Evolutionary conservation across 2,113 vertebrate species (phyloP).

Genomic region (Strix uralensis): DNA sequence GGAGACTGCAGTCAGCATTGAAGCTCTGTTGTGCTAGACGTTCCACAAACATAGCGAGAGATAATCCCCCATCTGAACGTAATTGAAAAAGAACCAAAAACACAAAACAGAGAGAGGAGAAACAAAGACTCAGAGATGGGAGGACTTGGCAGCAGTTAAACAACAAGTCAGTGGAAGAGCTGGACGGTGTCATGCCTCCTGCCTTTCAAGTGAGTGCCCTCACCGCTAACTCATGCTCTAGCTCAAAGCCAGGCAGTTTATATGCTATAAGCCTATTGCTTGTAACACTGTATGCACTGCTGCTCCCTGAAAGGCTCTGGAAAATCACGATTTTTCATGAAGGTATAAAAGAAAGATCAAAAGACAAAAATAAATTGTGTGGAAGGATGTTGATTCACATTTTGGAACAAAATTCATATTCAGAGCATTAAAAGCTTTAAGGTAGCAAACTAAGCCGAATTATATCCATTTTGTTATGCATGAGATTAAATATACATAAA

Average conservation of each 20-base stretch:
- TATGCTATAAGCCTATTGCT: neutral
- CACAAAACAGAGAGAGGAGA: neutral
- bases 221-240: neutral
- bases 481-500: neutral
- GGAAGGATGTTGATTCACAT: neutral
- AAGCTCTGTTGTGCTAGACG: neutral
- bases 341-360: neutral
- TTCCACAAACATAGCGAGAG: slow-evolving; percentile 50
- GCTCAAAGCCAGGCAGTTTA: neutral
- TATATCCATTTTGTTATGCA: neutral
- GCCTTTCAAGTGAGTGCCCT: neutral
- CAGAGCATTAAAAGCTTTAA: neutral
- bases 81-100: slow-evolving; percentile 38
- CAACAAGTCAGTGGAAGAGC: neutral
- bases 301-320: neutral
- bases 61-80: slow-evolving; percentile 44
- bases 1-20: neutral
- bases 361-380: neutral
- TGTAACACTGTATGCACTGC: neutral
- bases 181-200: neutral
- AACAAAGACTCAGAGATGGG: neutral
- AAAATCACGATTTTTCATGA: neutral
- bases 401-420: neutral
- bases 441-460: neutral
- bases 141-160: neutral